Evolutionary conservation across 1,140 invertebrate species (phyloP).

Genomic region (Papilio dardanus): DNA sequence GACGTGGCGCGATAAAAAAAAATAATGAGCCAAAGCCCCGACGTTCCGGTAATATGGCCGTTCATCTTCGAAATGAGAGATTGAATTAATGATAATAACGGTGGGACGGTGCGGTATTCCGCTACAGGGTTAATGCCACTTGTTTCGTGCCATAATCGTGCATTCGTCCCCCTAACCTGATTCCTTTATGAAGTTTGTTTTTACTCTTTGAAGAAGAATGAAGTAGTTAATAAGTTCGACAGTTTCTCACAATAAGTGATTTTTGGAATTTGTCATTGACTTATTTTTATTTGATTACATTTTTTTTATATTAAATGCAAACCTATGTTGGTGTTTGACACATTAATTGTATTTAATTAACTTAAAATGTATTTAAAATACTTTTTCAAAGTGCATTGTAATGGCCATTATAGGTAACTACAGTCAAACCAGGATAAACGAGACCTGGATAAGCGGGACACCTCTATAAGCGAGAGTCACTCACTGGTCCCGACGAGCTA

Average conservation of each 20-base stretch:
- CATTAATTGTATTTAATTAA: too few species aligned
- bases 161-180: constrained; percentile 15
- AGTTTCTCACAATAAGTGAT: background rate
- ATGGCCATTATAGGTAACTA: too few species aligned
- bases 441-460: too few species aligned
- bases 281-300: too few species aligned
- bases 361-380: too few species aligned
- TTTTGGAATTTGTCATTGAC: too few species aligned
- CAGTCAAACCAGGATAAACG: too few species aligned
- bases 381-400: too few species aligned
- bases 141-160: constrained; percentile 13
- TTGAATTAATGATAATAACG: constrained; percentile 35
- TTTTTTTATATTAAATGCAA: too few species aligned
- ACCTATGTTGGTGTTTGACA: too few species aligned
- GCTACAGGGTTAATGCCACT: constrained; percentile 22
- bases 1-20: constrained; percentile 38
- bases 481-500: too few species aligned
- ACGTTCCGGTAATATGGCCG: constrained; percentile 28
- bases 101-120: constrained; percentile 16
- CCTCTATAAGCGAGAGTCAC: too few species aligned
- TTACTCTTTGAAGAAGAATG: constrained; percentile 4
- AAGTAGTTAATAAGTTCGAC: background rate
- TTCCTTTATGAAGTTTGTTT: background rate
- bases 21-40: constrained; percentile 33
- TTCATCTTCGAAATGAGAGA: constrained; percentile 37